phyloP scores from a whole-genome alignment of 2,797 vertebrate genomes.

The Micromesistius poutassou region DNA sequence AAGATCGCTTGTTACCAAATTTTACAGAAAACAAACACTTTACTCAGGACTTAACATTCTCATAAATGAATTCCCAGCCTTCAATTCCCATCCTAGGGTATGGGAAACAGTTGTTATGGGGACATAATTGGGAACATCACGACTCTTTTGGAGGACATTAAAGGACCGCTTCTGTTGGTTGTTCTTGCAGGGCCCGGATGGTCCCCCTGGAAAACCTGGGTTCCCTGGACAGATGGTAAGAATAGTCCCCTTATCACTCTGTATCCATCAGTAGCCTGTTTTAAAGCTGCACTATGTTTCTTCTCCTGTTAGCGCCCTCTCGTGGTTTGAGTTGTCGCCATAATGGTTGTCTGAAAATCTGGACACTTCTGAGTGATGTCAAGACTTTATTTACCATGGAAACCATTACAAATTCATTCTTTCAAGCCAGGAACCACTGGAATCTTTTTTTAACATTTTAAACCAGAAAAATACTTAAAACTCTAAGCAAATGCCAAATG shows the following conservation, averaged over 20 bases:
- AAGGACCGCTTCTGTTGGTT: constrained; percentile 36
- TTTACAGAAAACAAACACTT: constrained; percentile 31
- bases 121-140: neutral
- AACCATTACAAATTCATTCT: neutral
- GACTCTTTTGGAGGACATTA: constrained; percentile 23
- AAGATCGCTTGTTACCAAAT: neutral
- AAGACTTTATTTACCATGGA: neutral
- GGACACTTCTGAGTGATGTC: no score
- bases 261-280: neutral
- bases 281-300: neutral
- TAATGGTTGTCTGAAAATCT: neutral
- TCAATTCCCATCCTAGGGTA: neutral
- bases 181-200: constrained; percentile 67
- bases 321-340: neutral
- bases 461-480: neutral
- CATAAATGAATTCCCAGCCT: constrained; percentile 17
- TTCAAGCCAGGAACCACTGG: neutral
- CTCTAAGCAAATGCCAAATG: neutral
- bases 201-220: constrained; percentile 70
- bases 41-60: constrained; percentile 50
- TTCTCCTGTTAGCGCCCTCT: neutral
- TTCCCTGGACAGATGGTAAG: constrained; percentile 67
- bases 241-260: constrained; percentile 19
- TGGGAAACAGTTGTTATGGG: neutral
- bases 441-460: neutral